Conservation (phyloP, 2,888 invertebrate species). For the Leucoma salicis region DNA sequence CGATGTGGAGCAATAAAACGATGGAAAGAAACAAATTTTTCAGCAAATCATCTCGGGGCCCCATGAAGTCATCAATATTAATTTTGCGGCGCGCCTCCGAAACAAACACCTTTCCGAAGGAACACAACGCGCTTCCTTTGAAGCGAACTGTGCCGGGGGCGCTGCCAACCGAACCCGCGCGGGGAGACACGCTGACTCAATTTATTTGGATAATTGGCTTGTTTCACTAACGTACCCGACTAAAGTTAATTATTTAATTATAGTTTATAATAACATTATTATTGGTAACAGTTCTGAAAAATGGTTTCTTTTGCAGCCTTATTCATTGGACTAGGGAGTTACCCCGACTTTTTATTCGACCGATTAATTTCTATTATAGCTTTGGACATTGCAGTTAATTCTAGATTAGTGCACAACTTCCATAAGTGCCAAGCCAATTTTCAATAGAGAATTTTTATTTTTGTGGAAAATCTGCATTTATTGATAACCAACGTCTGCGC, state of each 20-base stretch:
- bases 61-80: slow-evolving; percentile 81
- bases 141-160: slow-evolving; percentile 62
- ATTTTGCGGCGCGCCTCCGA: slow-evolving; percentile 76
- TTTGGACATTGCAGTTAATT: too few species aligned
- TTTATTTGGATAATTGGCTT: slow-evolving; percentile 77
- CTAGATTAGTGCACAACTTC: too few species aligned
- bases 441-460: too few species aligned
- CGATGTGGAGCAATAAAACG: slow-evolving; percentile 73
- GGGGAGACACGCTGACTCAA: slow-evolving; percentile 61
- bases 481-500: too few species aligned
- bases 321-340: too few species aligned
- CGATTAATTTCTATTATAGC: too few species aligned
- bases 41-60: slow-evolving; percentile 79
- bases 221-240: slow-evolving; percentile 59
- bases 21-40: slow-evolving; percentile 81
- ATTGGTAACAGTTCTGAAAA: background rate
- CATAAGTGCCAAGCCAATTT: too few species aligned
- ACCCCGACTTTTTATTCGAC: too few species aligned
- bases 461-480: too few species aligned
- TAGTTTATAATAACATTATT: slow-evolving; percentile 17
- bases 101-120: slow-evolving; percentile 76
- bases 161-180: slow-evolving; percentile 31
- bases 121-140: slow-evolving; percentile 67
- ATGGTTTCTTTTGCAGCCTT: too few species aligned
- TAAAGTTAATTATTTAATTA: slow-evolving; percentile 45